These are phyloP conservation scores for Sphaerophoria taeniata DNA, from an alignment of 2,888 invertebrate genomes.

Conservation along the genomic window DNA sequence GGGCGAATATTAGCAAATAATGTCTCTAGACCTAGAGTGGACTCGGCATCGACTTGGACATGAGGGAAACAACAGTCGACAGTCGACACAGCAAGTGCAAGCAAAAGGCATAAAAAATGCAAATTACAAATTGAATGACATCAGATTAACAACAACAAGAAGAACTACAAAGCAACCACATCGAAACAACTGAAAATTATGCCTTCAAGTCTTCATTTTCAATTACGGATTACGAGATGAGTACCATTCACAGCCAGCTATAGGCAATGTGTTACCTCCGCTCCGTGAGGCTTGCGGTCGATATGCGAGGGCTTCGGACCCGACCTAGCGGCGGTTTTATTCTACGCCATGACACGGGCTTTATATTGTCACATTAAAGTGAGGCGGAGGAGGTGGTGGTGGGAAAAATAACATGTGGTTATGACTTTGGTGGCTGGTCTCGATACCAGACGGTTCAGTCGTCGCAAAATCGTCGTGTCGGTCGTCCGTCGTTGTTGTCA, in stretches of 20 bases:
- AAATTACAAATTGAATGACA: conserved; percentile 74
- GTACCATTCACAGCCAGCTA: conserved; percentile 25
- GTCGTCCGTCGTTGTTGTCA: conserved; percentile 36
- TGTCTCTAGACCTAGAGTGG: too few species aligned
- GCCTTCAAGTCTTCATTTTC: conserved; percentile 74
- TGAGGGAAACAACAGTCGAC: conserved; percentile 12
- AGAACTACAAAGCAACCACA: conserved; percentile 56
- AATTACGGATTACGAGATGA: conserved; percentile 68
- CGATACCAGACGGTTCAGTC: too few species aligned
- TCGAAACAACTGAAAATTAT: conserved; percentile 67
- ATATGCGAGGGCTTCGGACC: conserved; percentile 20
- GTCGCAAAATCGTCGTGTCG: not conserved
- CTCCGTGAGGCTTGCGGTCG: too few species aligned
- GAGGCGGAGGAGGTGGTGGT: conserved; percentile 3
- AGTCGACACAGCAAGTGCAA: conserved; percentile 37
- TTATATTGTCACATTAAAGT: conserved; percentile 60
- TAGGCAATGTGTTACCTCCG: too few species aligned
- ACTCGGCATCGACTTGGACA: not conserved
- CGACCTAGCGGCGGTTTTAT: conserved; percentile 29
- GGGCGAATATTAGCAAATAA: conserved; percentile 53
- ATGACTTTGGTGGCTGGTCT: conserved; percentile 5
- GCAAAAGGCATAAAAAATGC: conserved; percentile 70
- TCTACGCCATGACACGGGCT: conserved; percentile 67
- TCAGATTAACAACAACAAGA: too few species aligned
- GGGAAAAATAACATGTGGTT: conserved; percentile 30